Evolutionary conservation across 2,797 vertebrate species (phyloP).

Genomic region (Crenichthys baileyi): DNA sequence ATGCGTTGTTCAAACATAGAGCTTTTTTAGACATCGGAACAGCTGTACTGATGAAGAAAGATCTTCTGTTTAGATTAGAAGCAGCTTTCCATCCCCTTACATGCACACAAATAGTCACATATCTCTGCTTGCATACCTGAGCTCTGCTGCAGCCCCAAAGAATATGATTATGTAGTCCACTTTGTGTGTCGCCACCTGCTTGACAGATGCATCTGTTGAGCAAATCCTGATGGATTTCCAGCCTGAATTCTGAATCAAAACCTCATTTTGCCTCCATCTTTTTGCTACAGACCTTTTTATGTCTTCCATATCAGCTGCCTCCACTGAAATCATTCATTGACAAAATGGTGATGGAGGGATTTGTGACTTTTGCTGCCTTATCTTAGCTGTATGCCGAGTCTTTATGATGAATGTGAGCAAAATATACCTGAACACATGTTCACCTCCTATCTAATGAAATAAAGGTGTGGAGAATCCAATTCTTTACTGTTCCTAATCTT

Average conservation of each 20-base stretch:
- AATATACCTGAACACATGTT: constrained; percentile 33
- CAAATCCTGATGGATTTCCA: constrained; percentile 84
- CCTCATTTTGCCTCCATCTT: constrained; percentile 54
- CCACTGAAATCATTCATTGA: constrained; percentile 66
- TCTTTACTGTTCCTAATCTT: constrained; percentile 24
- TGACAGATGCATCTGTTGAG: constrained; percentile 81
- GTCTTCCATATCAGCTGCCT: constrained; percentile 48
- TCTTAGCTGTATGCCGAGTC: constrained; percentile 48
- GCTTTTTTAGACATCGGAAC: constrained; percentile 44
- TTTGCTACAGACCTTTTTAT: constrained; percentile 48
- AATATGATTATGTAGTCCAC: constrained; percentile 73
- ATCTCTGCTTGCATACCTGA: constrained; percentile 40
- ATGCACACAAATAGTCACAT: constrained; percentile 27
- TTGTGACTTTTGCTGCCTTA: constrained; percentile 60
- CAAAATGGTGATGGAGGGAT: constrained; percentile 60
- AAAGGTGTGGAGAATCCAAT: constrained; percentile 10
- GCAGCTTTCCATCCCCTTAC: constrained; percentile 30
- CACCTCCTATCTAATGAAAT: constrained; percentile 35
- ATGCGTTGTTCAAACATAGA: constrained; percentile 7
- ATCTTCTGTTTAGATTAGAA: constrained; percentile 61
- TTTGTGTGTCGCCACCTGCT: constrained; percentile 67
- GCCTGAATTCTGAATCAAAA: constrained; percentile 76
- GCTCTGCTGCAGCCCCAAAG: constrained; percentile 60
- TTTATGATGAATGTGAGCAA: constrained; percentile 60
- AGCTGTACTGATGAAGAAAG: constrained; percentile 75